These are phyloP conservation scores for Pelmatolapia mariae DNA, from an alignment of 2,113 vertebrate species.

Conservation along the genomic window DNA sequence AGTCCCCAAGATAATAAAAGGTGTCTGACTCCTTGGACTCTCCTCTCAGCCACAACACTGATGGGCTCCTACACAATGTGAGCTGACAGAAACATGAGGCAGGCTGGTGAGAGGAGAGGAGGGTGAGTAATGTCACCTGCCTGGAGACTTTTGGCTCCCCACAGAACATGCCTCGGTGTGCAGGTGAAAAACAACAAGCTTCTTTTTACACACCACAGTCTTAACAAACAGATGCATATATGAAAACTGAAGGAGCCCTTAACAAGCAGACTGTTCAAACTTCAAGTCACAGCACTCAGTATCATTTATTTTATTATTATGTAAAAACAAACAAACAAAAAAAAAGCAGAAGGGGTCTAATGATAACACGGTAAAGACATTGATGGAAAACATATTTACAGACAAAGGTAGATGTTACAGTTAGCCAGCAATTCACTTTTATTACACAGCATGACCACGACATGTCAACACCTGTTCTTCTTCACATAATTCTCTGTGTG, in stretches of 20 bases:
- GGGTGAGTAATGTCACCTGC: background rate
- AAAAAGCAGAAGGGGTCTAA: background rate
- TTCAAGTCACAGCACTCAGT: background rate
- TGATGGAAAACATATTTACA: background rate
- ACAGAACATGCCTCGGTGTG: background rate
- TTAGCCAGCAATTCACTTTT: background rate
- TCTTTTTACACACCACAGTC: background rate
- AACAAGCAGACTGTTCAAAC: background rate
- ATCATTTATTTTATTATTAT: background rate
- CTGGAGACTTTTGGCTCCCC: background rate
- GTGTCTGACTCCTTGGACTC: conserved; percentile 23
- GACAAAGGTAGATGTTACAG: background rate
- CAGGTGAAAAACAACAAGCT: background rate
- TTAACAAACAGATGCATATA: background rate
- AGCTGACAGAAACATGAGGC: conserved; percentile 49
- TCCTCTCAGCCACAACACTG: background rate
- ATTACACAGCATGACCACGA: background rate
- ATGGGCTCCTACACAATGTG: conserved; percentile 19
- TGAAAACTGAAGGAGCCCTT: background rate
- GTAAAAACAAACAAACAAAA: background rate
- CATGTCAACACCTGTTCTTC: background rate
- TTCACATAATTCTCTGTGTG: background rate
- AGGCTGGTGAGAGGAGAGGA: background rate
- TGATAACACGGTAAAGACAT: background rate
- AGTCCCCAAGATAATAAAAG: conserved; percentile 16